Conservation (phyloP, 2,888 invertebrate species). For the Lymantria dispar region DNA sequence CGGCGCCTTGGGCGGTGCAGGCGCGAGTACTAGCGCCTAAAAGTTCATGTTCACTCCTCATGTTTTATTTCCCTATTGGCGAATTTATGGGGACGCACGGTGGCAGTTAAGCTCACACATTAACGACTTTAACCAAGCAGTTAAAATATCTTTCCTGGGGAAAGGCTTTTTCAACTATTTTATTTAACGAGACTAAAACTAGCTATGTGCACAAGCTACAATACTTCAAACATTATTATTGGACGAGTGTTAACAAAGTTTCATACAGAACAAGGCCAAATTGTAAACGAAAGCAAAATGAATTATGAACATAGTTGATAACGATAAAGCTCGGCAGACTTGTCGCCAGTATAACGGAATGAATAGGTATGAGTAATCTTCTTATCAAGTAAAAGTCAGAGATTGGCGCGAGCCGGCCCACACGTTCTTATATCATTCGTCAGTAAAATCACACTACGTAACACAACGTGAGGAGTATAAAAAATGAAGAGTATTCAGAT, state of each 20-base stretch:
- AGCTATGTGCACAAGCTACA: too few species aligned
- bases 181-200: too few species aligned
- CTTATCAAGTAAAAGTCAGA: slow-evolving; percentile 27
- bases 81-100: too few species aligned
- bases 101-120: too few species aligned
- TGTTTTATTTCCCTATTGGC: too few species aligned
- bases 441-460: slow-evolving; percentile 17
- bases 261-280: neutral
- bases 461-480: neutral
- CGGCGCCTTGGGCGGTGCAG: too few species aligned
- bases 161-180: too few species aligned
- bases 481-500: too few species aligned
- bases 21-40: too few species aligned
- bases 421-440: slow-evolving; percentile 27
- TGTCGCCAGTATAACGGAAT: slow-evolving; percentile 10
- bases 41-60: too few species aligned
- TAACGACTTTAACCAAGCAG: too few species aligned
- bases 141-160: too few species aligned
- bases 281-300: slow-evolving; percentile 12
- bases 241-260: slow-evolving; percentile 12
- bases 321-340: slow-evolving; percentile 8
- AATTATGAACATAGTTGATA: slow-evolving; percentile 24
- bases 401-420: slow-evolving; percentile 7
- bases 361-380: slow-evolving; percentile 27
- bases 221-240: neutral